Conservation (phyloP, 2,888 invertebrate species). For the Troilus luridus region DNA sequence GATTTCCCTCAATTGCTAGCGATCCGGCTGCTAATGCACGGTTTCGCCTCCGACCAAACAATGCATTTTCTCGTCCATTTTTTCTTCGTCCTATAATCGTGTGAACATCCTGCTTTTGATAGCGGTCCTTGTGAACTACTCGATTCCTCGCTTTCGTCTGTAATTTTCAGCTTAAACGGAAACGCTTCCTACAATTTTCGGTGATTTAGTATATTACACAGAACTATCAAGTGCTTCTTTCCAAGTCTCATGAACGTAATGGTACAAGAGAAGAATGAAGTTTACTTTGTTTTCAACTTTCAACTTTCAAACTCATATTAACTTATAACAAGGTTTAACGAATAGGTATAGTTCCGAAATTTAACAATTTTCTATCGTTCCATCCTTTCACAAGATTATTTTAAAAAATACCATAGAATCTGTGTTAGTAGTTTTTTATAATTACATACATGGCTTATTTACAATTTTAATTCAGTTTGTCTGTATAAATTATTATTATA, state of each 20-base stretch:
- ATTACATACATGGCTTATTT: no score
- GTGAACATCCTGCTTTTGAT: slow-evolving; percentile 36
- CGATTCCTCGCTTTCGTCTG: background rate
- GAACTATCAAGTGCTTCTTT: background rate
- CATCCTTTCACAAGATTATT: no score
- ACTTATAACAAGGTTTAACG: no score
- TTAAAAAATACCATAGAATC: no score
- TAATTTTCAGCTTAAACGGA: slow-evolving; percentile 1
- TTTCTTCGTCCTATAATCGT: slow-evolving; percentile 44
- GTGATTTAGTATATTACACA: background rate
- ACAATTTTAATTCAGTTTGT: no score
- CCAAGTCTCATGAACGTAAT: background rate
- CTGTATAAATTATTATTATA: no score
- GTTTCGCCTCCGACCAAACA: slow-evolving; percentile 35
- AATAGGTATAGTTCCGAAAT: no score
- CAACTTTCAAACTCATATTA: no score
- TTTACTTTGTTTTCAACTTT: no score
- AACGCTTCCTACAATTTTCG: background rate
- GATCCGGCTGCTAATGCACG: slow-evolving; percentile 37
- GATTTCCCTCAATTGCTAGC: slow-evolving; percentile 36
- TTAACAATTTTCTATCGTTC: no score
- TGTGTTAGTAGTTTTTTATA: no score
- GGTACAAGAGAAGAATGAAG: background rate
- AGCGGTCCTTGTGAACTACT: background rate
- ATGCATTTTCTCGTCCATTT: slow-evolving; percentile 39